Percentiles rank a stretch among this genome's conserved stretches.
Conservation (phyloP, 2,888 invertebrate genomes). For the Nezara viridula region DNA sequence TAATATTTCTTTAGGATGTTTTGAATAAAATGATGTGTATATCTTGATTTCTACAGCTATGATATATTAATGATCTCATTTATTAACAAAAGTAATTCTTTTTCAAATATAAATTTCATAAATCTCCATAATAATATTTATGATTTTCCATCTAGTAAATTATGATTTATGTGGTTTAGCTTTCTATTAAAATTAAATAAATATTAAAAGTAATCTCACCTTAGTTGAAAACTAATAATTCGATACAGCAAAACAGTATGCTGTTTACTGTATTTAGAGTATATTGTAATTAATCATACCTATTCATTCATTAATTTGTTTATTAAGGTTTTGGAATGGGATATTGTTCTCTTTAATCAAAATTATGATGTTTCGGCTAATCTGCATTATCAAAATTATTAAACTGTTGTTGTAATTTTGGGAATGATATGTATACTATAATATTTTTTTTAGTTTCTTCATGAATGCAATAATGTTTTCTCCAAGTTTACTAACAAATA, state of each 20-base stretch:
- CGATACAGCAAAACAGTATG: neutral
- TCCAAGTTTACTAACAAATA: neutral
- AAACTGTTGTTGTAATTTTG: neutral
- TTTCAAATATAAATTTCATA: neutral
- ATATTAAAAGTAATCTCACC: neutral
- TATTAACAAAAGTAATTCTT: neutral
- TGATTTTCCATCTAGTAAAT: neutral
- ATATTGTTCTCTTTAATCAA: neutral
- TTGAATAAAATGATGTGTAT: neutral
- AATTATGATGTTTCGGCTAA: neutral
- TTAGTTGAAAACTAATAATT: neutral
- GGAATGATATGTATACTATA: neutral
- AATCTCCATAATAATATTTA: neutral
- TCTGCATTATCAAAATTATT: neutral
- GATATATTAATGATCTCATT: neutral
- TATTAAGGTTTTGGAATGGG: neutral
- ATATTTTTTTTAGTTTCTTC: neutral
- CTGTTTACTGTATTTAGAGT: neutral
- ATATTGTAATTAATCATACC: neutral
- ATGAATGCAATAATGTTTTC: neutral
- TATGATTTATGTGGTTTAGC: neutral
- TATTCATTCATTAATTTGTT: neutral
- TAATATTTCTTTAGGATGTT: neutral
- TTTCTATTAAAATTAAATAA: neutral
- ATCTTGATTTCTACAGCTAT: neutral